Evolutionary conservation across 2,797 vertebrate species (phyloP), one percentile per base, ranked within the genome.

Genomic region (Furcifer pardalis): DNA sequence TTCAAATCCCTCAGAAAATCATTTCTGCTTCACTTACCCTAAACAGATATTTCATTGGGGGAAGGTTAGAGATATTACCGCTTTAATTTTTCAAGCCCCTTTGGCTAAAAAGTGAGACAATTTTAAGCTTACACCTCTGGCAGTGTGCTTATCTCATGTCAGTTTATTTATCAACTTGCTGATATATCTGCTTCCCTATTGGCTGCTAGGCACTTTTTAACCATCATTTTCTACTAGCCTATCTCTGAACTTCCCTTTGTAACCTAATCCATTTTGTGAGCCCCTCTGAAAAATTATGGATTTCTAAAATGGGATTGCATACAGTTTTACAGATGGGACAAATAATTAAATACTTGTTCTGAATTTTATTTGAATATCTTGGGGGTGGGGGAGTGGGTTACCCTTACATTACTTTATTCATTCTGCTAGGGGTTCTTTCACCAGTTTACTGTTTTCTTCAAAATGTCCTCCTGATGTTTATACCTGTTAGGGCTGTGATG

Each of bases 241-340:
- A 3, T 74, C 59, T 80, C 37, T 84, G 59, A 82, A 65, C 63
- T 59, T 82, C 30, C 15, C 49, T 83, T 90, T 84, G 21, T 79
- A 4, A 7, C 77, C 82, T 87, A 77, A 86, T 84, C 56, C 25
- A 60, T 79, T 91, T 63, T 85, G 0, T 77, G 87, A 63, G 65
- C 79, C 52, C 90, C 0, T 1, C 0, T 83, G 9, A 42, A 63
- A 7, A 77, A 84, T 76, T 56, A 5, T 0, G 60, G 63, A 42
- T 62, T 82, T 6, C 81, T 79, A 42, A 46, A 88, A 83, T 77
- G 75, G 2, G 72, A 15, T 85, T 84, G 8, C 81, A 82, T 1
- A 1, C 59, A 44, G 2, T 81, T 62, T 73, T 85, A 82, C 65
- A 77, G 85, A 6, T 82, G 75, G 85, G 85, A 13, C 1, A 81